Evolutionary conservation across 35 echinoderm and acorn worm species (phyloP), one percentile per base, ranked within the genome.

Genomic region (Diadema setosum): DNA sequence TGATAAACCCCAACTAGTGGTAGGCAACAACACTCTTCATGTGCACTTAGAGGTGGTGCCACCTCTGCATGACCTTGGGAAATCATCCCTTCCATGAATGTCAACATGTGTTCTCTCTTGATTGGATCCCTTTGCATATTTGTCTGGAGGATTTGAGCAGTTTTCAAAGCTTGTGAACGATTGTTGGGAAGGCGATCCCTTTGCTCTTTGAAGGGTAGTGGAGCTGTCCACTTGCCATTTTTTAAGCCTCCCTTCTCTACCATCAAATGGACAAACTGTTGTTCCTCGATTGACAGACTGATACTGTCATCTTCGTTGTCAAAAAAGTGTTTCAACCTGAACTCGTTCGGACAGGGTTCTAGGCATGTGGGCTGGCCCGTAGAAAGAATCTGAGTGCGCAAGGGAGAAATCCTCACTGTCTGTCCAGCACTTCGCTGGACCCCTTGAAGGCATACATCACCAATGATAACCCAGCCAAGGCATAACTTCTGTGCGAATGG

Each of bases 201-300:
- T 8, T 43, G 44, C n/a, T 80, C 1, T 14, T 61, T 16, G 25
- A 83, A 83, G 46, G 81, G 81, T 32, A 86, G 30, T 49, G 70
- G 65, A n/a, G n/a, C n/a, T n/a, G n/a, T n/a, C 85, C 67, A 78
- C 39, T 81, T 75, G 1, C 85, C 64, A 8, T 49, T 2, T 5
- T 6, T 33, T 20, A 50, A 69, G 42, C n/a, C 12, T 4, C 75
- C 63, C 30, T 58, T 40, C 23, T 49, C 17, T 2, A 55, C 81
- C 87, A 90, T 90, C 2, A 90, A 32, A 12, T 85, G 5, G 3
- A 90, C 11, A 58, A 90, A n/a, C n/a, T n/a, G n/a, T n/a, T n/a
- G n/a, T n/a, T n/a, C n/a, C n/a, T n/a, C n/a, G n/a, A n/a, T n/a
- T n/a, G n/a, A n/a, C n/a, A n/a, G n/a, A n/a, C n/a, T n/a, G n/a